Evolutionary conservation across 2,113 vertebrate species (phyloP), one percentile per base, ranked within the genome.

Genomic region (Syrrhaptes paradoxus): DNA sequence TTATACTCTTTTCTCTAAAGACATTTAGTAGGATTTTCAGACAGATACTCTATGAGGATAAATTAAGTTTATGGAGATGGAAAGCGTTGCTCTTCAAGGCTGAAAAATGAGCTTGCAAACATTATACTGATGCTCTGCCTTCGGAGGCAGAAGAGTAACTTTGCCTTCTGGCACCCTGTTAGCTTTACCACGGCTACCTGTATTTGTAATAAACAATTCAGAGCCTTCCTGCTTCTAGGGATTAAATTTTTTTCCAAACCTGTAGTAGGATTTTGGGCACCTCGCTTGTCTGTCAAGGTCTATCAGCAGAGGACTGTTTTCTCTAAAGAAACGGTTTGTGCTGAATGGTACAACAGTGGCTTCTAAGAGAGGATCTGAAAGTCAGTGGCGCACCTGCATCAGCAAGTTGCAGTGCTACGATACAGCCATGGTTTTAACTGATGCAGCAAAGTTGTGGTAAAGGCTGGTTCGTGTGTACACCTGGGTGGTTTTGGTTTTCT

Each of bases 91-190:
- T 38, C 43, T 73, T 82, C 31, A 17, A 43, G 59, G 32, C 32
- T 85, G 94, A 77, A 92, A 88, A 89, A 77, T 13, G 76, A 74
- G 22, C 17, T 75, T 74, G 32, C 26, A 70, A 48, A 49, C 34
- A 24, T 57, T 11, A 10, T 65, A 11, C 17, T 12, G 58, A 46
- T 13, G 14, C 41, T 79, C 38, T 85, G 78, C 20, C 45, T 20
- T 21, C 31, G 54, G 43, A 85, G 36, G 20, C 25, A 74, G 75
- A 77, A 62, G 24, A 55, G 10, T 19, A 24, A 13, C 5, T 36
- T 20, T 6, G 87, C 14, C 6, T 91, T 55, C 32, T 88, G 62
- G 8, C 15, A 34, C 70, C 17, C 10, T 32, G 9, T 43, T 29
- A 38, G 10, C 31, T 41, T 82, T 38, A 49, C 9, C 38, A 34